Evolutionary conservation across 2,113 vertebrate genomes (phyloP), one percentile per base, ranked within the genome.

Genomic region (Prionailurus bengalensis): DNA sequence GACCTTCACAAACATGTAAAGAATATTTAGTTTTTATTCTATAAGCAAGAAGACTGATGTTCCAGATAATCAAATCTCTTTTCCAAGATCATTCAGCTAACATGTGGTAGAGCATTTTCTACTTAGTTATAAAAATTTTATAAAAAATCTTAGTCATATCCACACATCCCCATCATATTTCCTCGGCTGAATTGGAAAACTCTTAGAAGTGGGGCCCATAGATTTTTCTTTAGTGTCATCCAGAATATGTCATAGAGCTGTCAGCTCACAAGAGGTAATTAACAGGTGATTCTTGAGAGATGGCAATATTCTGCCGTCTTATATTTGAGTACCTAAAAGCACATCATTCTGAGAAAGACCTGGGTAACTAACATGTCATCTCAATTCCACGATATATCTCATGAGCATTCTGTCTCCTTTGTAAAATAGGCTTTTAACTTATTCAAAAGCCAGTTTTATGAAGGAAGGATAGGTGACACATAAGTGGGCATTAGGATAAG

Each of bases 381-480:
- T 82, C 19, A 81, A 48, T 25, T 87, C 13, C 13, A 70, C 3
- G 27, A 48, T 27, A 4, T 74, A 39, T 8, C 7, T 82, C 48
- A 36, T 29, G 33, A 71, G 25, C 19, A 53, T 80, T 66, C 55
- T 86, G 10, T 48, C 36, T 73, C 73, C 11, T 85, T 89, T 66
- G 36, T 33, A 73, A 86, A 90, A 86, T 68, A 76, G 53, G 17
- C 14, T 71, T 84, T 66, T 65, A 88, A 36, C 11, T 92, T 89
- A 89, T 89, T 97, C 31, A 92, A 92, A 89, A 85, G 63, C 27
- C 21, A 85, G 33, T 13, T 58, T 66, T 76, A 17, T 74, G 39
- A 80, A 51, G 19, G 42, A 86, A 31, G 2, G 7, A 65, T 58
- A 42, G 27, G 7, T 36, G 13, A 31, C 29, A 16, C 33, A 4